A percentile compares a stretch with the other conserved stretches of the same genome.
phyloP scores from a whole-genome alignment of 2,113 vertebrate genomes.

The Acinonyx jubatus region DNA sequence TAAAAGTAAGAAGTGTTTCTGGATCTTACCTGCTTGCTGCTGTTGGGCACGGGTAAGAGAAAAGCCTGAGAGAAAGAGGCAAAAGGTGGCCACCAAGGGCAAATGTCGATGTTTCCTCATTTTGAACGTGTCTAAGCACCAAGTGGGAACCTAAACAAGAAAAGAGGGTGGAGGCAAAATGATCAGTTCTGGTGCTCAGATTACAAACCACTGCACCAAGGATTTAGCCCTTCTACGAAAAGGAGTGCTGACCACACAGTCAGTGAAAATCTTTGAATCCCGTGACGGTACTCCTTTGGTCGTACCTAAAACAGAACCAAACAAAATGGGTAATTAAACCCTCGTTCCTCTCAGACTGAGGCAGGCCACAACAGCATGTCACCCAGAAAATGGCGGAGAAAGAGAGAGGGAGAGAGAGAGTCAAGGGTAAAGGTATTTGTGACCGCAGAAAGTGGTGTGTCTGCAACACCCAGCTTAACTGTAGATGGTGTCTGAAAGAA shows the following conservation, averaged over 20 bases:
- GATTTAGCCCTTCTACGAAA: not conserved
- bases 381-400: too few relatives aligned
- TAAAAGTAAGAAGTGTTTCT: not conserved
- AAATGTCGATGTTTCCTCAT: conserved; percentile 88
- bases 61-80: conserved; percentile 86
- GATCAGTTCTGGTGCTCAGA: not conserved
- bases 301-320: not conserved
- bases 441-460: fast-evolving
- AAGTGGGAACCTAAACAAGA: conserved; percentile 76
- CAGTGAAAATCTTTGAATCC: not conserved
- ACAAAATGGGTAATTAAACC: fast-evolving
- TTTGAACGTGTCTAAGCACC: conserved; percentile 82
- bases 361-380: fast-evolving
- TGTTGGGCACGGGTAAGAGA: conserved; percentile 85
- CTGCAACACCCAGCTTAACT: fast-evolving
- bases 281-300: not conserved
- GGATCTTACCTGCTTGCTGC: conserved; percentile 82
- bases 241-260: not conserved
- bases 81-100: conserved; percentile 83
- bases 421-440: fast-evolving
- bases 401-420: not conserved
- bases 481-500: fast-evolving
- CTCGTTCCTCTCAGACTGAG: not conserved
- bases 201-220: not conserved
- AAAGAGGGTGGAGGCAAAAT: fast-evolving